phyloP scores from a whole-genome alignment of 2,888 invertebrate species.

The Aelia acuminata region DNA sequence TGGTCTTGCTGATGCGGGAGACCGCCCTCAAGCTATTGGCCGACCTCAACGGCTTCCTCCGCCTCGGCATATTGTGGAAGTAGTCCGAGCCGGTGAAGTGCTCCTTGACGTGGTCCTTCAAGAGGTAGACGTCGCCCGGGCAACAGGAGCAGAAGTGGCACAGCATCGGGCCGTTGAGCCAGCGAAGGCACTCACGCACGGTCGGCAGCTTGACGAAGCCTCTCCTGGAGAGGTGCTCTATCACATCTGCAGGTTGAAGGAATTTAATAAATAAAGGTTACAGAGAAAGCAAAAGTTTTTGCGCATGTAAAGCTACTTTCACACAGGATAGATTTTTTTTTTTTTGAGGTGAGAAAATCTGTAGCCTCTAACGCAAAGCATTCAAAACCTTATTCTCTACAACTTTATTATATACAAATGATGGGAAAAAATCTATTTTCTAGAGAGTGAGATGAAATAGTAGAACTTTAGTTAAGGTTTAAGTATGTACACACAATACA shows the following conservation, averaged over 20 bases:
- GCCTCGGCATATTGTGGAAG: background rate
- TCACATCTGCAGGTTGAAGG: slow-evolving; percentile 70
- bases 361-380: too few species aligned
- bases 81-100: slow-evolving; percentile 68
- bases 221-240: slow-evolving; percentile 72
- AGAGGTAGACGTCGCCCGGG: slow-evolving; percentile 80
- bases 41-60: background rate
- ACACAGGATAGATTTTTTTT: too few species aligned
- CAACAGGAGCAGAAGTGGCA: slow-evolving; percentile 81
- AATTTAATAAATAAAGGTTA: too few species aligned
- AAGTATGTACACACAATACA: too few species aligned
- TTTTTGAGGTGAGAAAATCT: too few species aligned
- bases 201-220: slow-evolving; percentile 74
- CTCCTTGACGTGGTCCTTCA: slow-evolving; percentile 78
- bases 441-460: too few species aligned
- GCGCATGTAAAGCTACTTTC: too few species aligned
- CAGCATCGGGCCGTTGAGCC: slow-evolving; percentile 75
- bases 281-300: too few species aligned
- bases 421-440: too few species aligned
- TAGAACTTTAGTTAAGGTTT: too few species aligned
- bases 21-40: background rate
- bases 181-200: slow-evolving; percentile 72
- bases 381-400: too few species aligned
- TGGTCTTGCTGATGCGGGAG: background rate
- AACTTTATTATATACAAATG: too few species aligned